Evolutionary conservation across 2,113 vertebrate species (phyloP), one percentile per base, ranked within the genome.

Genomic region (Brachyhypopomus gauderio): DNA sequence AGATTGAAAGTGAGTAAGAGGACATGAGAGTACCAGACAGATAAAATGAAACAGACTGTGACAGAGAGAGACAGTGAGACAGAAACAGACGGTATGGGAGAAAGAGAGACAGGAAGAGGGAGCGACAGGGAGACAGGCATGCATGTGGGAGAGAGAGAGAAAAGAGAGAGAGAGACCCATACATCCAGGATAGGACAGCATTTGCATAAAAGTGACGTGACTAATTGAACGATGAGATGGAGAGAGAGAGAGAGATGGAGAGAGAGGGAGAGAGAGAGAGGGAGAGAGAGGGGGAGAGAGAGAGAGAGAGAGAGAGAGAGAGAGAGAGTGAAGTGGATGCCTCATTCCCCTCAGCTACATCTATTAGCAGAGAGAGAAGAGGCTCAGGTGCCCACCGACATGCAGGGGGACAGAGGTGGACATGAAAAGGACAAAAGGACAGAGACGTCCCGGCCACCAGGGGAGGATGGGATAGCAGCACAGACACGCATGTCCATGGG

Each of bases 311-410:
- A 41, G 41, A 41, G 41, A 41, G 2, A 5, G 41, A 41, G 45
- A 52, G 45, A 84, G 81, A 89, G 86, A 91, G 88, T 79, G 86
- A 87, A 87, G 89, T 30, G 30, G 30, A 30, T 30, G 3, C 30
- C 30, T 30, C 91, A 91, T 93, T 92, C 92, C 93, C 93, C 90
- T 91, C 90, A 94, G 93, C 93, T 88, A 93, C 92, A 93, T 92
- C 92, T 93, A 93, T 94, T 93, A 93, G 91, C 69, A 14, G 82
- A 72, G 34, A 70, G 55, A 41, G 41, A 71, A 55, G 9, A 34
- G 23, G 70, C 41, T 1, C 8, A 72, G 45, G 77, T 83, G 60
- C 69, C 48, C 38, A 19, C 45, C 25, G 62, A 75, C 79, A 59
- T 52, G 41, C 45, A 72, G 71, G 5, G 60, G 59, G 78, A 71